Evolutionary conservation across 2,797 vertebrate species (phyloP).

Genomic region (Notolepis coatsorum): DNA sequence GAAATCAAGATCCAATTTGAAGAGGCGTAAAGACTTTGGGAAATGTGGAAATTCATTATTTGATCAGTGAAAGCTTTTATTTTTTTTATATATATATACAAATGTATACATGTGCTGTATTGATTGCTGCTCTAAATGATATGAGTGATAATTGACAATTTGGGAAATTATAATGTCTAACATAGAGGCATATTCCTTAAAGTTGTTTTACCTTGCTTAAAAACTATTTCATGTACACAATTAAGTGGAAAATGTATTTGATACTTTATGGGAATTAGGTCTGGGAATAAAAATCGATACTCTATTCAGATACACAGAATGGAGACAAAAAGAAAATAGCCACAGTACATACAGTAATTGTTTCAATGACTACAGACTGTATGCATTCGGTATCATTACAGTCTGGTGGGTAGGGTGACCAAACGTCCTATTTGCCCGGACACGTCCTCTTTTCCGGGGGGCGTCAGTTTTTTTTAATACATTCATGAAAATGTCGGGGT

Average conservation of each 20-base stretch:
- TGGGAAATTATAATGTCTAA: slow-evolving; percentile 71
- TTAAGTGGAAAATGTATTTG: slow-evolving; percentile 72
- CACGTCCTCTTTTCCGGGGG: no score
- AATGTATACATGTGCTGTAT: slow-evolving; percentile 22
- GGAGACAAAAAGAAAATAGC: slow-evolving; percentile 47
- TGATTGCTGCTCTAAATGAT: slow-evolving; percentile 5
- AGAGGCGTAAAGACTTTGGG: slow-evolving; percentile 33
- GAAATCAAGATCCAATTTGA: slow-evolving; percentile 62
- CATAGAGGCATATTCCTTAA: slow-evolving; percentile 66
- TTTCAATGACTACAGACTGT: slow-evolving; percentile 55
- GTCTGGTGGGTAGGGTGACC: no score
- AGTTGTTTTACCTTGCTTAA: slow-evolving; percentile 52
- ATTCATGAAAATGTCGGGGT: no score
- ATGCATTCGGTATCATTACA: no score
- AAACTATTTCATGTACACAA: slow-evolving; percentile 74
- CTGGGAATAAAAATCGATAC: slow-evolving; percentile 73
- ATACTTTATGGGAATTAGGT: slow-evolving; percentile 73
- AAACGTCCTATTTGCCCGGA: no score
- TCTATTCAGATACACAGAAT: slow-evolving; percentile 58
- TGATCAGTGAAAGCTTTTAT: slow-evolving; percentile 39
- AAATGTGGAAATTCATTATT: slow-evolving; percentile 23
- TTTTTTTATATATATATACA: slow-evolving; percentile 29
- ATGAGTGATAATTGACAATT: slow-evolving; percentile 55
- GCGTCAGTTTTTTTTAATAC: no score
- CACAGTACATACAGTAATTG: slow-evolving; percentile 70